Evolutionary conservation across 2,113 vertebrate species (phyloP).

Genomic region (Pelmatolapia mariae): DNA sequence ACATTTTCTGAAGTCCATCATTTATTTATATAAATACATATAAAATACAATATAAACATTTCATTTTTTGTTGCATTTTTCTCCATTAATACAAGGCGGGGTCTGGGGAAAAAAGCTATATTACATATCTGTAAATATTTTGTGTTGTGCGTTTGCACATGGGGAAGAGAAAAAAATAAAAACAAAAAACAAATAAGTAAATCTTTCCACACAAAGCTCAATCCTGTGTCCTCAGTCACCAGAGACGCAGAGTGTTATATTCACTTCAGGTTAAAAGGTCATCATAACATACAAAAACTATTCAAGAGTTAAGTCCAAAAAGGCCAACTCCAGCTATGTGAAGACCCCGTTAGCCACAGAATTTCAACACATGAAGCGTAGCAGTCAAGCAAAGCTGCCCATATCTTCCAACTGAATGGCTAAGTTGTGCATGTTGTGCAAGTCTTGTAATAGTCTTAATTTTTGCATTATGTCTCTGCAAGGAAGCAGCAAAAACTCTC

Average conservation of each 20-base stretch:
- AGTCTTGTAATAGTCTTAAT: neutral
- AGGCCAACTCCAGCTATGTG: neutral
- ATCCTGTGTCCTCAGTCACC: conserved; percentile 44
- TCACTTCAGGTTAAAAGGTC: conserved; percentile 23
- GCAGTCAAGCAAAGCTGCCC: neutral
- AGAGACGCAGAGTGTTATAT: conserved; percentile 20
- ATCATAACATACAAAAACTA: conserved; percentile 21
- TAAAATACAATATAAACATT: conserved; percentile 63
- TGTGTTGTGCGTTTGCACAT: neutral
- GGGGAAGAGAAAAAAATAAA: neutral
- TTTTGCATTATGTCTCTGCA: neutral
- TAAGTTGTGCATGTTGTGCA: neutral
- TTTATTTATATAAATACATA: conserved; percentile 75
- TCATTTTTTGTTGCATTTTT: conserved; percentile 24
- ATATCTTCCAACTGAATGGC: neutral
- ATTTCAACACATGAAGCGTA: neutral
- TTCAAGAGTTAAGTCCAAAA: neutral
- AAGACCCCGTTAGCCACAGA: neutral
- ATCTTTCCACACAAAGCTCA: neutral
- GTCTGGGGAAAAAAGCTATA: neutral
- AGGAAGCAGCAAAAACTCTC: neutral
- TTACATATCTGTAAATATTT: neutral
- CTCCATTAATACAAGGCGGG: neutral
- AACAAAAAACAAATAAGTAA: neutral
- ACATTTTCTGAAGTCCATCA: conserved; percentile 3